phyloP scores from a whole-genome alignment of 2,797 vertebrate genomes.

The Sebastes jordani region DNA sequence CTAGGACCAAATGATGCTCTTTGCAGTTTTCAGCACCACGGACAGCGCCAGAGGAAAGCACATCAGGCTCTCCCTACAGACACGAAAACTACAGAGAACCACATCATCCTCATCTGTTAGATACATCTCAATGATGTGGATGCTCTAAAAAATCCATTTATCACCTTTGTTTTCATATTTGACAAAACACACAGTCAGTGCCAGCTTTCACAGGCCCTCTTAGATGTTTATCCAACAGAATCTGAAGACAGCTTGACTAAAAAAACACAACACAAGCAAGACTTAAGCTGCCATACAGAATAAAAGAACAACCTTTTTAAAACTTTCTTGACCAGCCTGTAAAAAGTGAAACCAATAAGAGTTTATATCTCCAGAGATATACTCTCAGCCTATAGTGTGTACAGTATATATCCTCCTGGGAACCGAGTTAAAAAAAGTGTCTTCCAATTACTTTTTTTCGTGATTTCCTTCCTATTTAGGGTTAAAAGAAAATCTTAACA shows the following conservation, averaged over 20 bases:
- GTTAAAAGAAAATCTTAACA: no score
- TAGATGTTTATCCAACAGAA: background rate
- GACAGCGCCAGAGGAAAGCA: conserved; percentile 25
- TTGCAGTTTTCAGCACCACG: conserved; percentile 53
- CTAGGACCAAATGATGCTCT: background rate
- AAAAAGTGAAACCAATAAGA: conserved; percentile 11
- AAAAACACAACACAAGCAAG: background rate
- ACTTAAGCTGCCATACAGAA: background rate
- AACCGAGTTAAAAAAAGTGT: no score
- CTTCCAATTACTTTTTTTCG: no score
- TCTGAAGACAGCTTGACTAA: background rate
- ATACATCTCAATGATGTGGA: background rate
- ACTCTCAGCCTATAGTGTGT: background rate
- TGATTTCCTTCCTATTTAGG: no score
- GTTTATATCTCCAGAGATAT: background rate
- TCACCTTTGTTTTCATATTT: background rate
- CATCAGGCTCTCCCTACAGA: background rate
- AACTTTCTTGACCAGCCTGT: conserved; percentile 36
- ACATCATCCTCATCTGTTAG: background rate
- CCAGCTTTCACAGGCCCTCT: background rate
- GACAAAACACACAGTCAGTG: background rate
- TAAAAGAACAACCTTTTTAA: background rate
- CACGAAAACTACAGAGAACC: background rate
- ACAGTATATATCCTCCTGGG: background rate
- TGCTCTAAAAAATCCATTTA: background rate